Evolutionary conservation across 92 coral and sea anemone genomes (phyloP).

Genomic region (Palythoa heliodiscus): DNA sequence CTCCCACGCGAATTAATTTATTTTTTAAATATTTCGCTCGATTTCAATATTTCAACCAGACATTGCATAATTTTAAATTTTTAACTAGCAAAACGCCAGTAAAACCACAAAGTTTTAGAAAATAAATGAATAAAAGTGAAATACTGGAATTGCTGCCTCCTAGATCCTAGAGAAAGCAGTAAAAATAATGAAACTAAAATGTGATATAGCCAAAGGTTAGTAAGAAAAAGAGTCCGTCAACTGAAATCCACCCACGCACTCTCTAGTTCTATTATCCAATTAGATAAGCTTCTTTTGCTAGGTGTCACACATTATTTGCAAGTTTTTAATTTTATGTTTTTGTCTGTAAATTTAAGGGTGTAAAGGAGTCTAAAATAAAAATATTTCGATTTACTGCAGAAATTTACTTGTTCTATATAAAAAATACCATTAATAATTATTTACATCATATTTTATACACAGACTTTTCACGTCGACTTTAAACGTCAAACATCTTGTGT

Average conservation of each 20-base stretch:
- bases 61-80: background rate
- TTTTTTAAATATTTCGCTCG: constrained; percentile 25
- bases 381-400: background rate
- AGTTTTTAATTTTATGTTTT: constrained; percentile 23
- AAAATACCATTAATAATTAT: background rate
- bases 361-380: too few relatives aligned
- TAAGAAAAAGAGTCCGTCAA: constrained; percentile 6
- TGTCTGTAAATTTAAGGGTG: constrained; percentile 16
- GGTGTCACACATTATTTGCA: constrained; percentile 40
- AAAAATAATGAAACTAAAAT: background rate
- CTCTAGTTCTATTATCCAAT: constrained; percentile 29
- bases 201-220: constrained; percentile 19
- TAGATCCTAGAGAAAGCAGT: background rate
- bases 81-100: background rate
- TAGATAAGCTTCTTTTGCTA: constrained; percentile 22
- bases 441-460: background rate
- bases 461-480: background rate
- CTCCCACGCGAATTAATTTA: constrained; percentile 49
- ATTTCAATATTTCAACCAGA: constrained; percentile 21
- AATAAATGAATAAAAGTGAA: background rate
- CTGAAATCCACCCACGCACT: constrained; percentile 42
- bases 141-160: background rate
- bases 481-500: background rate
- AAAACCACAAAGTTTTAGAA: background rate
- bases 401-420: background rate